Conservation (phyloP, 1,140 invertebrate genomes). For the Tribolium madens region DNA sequence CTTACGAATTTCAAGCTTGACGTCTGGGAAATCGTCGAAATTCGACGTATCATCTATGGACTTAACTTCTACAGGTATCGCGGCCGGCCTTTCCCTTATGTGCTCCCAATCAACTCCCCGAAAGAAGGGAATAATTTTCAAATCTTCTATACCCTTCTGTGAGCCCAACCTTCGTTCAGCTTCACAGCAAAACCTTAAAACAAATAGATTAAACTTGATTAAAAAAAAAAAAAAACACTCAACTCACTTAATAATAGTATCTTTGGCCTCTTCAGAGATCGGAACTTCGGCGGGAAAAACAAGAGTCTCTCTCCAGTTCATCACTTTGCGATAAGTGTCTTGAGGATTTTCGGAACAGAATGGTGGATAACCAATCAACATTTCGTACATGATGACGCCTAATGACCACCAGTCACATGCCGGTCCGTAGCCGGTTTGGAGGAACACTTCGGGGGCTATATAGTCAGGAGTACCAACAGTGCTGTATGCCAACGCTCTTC, state of each 20-base stretch:
- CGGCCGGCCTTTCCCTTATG: conserved; percentile 95
- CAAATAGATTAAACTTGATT: conserved; percentile 20
- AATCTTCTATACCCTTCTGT: conserved; percentile 89
- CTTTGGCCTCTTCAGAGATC: conserved; percentile 93
- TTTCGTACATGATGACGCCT: conserved; percentile 99
- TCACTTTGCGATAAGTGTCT: conserved; percentile 99
- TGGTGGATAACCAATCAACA: conserved; percentile 99
- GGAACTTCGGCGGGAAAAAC: conserved; percentile 99
- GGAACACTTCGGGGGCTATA: conserved; percentile 97
- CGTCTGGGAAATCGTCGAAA: conserved; percentile 99
- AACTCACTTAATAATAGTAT: conserved; percentile 76
- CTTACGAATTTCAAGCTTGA: conserved; percentile 98
- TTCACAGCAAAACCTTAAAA: conserved; percentile 91
- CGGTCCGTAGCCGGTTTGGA: conserved; percentile 97
- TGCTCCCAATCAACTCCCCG: conserved; percentile 96
- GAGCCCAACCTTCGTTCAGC: conserved; percentile 90
- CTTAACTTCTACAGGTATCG: conserved; percentile 94
- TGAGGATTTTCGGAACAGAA: conserved; percentile 99
- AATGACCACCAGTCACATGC: conserved; percentile 99
- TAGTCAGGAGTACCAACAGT: conserved; percentile 99
- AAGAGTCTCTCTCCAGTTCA: conserved; percentile 99
- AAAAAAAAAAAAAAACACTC: conserved; percentile 14
- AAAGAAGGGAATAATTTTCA: conserved; percentile 90
- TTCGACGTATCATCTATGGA: conserved; percentile 99
- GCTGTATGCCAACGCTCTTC: conserved; percentile 92